Evolutionary conservation across 2,888 invertebrate genomes (phyloP), one percentile per base, ranked within the genome.

Genomic region (Incurvaria masculella): DNA sequence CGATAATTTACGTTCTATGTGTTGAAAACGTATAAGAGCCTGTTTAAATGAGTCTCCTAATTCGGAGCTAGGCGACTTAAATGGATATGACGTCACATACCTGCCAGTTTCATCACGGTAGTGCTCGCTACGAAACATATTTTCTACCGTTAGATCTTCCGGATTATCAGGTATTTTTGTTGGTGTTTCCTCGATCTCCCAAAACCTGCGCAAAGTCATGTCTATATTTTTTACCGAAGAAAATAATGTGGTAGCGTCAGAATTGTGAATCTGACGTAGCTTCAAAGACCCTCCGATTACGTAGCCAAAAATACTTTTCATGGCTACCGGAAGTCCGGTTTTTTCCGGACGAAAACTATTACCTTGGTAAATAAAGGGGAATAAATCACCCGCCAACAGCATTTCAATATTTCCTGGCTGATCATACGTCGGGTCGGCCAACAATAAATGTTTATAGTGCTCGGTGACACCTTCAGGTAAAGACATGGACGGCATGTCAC

Each of bases 121-220:
- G 11, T 33, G 19, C 2, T 21, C 20, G 14, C 44, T 19, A 1
- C n/a, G 16, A 43, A 47, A 49, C 5, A 46, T 8, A 33, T 49
- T 6, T 19, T 49, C 49, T 23, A 46, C 47, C n/a, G 40, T 17
- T 16, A 23, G 21, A 16, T 49, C 41, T 21, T 50, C 47, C 20
- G 45, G 42, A 19, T 38, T 42, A 2, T 27, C 11, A 2, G 45
- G 38, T 6, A n/a, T 20, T 6, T 21, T 21, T 14, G 11, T 10
- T 10, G 48, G 48, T 11, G 47, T 46, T 20, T 50, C 47, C 40
- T 50, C 50, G 26, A 50, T 23, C 18, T 50, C 50, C 50, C 50
- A 50, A 33, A 49, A 49, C 2, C 4, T 46, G 16, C 17, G 48
- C 48, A 2, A 50, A 21, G 10, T 21, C 19, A 16, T 27, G 16